Percentiles rank a stretch among this genome's conserved stretches.
Evolutionary conservation across 2,888 invertebrate genomes (phyloP).

Genomic region (Unio pictorum): DNA sequence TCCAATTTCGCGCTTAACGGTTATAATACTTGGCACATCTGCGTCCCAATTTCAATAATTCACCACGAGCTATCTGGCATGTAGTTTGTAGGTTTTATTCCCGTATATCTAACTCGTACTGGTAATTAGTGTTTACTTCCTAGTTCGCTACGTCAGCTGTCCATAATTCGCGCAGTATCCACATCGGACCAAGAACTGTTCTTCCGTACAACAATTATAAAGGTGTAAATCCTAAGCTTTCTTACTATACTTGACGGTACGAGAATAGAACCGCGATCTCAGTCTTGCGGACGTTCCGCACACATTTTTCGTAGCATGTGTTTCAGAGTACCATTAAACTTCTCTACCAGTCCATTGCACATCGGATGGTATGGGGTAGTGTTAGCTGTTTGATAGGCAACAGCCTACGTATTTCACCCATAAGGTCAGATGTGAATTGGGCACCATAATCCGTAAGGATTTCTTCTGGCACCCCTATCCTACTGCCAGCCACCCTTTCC

Average conservation of each 20-base stretch:
- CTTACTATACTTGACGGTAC: constrained; percentile 27
- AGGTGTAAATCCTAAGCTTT: constrained; percentile 22
- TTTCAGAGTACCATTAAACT: constrained; percentile 36
- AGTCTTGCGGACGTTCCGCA: constrained; percentile 21
- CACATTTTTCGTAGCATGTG: constrained; percentile 27
- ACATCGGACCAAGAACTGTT: constrained; percentile 16
- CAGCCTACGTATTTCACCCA: constrained; percentile 5
- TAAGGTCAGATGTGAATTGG: constrained; percentile 3
- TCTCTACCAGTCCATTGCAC: constrained; percentile 31
- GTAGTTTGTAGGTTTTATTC: too few species aligned
- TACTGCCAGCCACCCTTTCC: background rate
- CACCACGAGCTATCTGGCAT: constrained; percentile 2
- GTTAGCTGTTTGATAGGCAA: background rate
- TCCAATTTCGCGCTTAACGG: too few species aligned
- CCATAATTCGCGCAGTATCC: constrained; percentile 11
- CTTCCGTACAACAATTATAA: constrained; percentile 30
- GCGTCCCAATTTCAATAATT: constrained; percentile 15
- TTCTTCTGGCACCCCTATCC: constrained; percentile 1
- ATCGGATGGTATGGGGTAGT: constrained; percentile 4
- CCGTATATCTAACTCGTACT: constrained; percentile 8
- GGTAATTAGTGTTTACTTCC: constrained; percentile 3
- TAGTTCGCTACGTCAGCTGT: constrained; percentile 3
- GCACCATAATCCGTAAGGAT: background rate
- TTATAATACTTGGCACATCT: too few species aligned
- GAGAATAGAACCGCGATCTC: constrained; percentile 37